Base-by-base conservation (phyloP, 2,888 invertebrate species). In the Nemurella pictetii region DNA sequence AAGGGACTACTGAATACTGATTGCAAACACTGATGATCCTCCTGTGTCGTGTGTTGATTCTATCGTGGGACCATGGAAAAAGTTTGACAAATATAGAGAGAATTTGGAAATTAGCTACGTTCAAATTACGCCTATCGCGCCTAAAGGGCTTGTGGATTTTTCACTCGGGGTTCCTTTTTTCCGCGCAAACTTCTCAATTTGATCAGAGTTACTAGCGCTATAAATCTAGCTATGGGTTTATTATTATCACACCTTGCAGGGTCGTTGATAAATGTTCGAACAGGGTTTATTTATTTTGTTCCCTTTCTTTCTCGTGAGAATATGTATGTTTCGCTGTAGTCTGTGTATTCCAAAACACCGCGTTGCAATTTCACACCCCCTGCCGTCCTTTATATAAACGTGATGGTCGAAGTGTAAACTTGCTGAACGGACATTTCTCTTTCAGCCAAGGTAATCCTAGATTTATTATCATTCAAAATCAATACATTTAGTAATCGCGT, bases 391-490 rank as follows among this genome's bases (percentile, higher is more conserved):
- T 75, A 5, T 28, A 26, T 75, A 27, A 1, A 75, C 28, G 27
- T 27, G 75, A 75, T n/a, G n/a, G 9, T 27, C 75, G 75, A 75
- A n/a, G 28, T 75, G 75, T 26, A 27, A 28, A 75, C 27, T 27
- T n/a, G 25, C 26, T 75, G n/a, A 15, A 26, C 15, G 7, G 75
- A 75, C 75, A 26, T 75, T 75, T 28, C 4, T n/a, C 28, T 75
- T 28, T 55, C 55, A 55, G 55, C 3, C 55, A 55, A 55, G 5
- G 55, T 55, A 55, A 55, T 55, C 78, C 78, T n/a, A 81, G 26
- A 81, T 81, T 81, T 81, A 81, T 81, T 26, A n/a, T 81, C 80
- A 32, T 81, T 26, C 80, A 25, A 36, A 81, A 81, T 81, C 80
- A 81, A 81, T 81, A 81, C 80, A 35, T 30, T 25, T 25, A 77